Percentiles rank a stretch among this genome's conserved stretches.
phyloP scores from a whole-genome alignment of 2,888 invertebrate species.

The Pyrocoelia pectoralis region DNA sequence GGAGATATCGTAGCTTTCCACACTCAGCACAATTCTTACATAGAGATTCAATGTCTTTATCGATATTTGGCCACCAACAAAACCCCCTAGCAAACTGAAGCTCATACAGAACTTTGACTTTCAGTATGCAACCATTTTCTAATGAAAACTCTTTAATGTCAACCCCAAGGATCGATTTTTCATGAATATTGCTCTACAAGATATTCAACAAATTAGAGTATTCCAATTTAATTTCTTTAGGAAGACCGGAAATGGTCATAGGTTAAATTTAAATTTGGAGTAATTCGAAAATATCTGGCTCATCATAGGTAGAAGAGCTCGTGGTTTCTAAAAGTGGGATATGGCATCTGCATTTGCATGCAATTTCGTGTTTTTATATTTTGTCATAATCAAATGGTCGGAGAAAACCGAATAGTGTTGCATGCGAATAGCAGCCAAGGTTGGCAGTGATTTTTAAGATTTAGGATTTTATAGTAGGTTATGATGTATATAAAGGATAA shows the following conservation, averaged over 20 bases:
- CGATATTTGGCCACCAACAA: slow-evolving; percentile 11
- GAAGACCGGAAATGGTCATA: not conserved
- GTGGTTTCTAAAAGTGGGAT: not conserved
- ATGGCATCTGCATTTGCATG: slow-evolving; percentile 15
- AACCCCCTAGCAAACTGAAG: slow-evolving; percentile 7
- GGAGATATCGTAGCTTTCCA: no score
- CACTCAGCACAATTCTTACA: no score
- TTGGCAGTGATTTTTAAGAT: not conserved
- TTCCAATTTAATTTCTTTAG: not conserved
- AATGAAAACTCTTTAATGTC: not conserved
- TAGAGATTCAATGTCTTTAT: slow-evolving; percentile 5
- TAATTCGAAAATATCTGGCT: not conserved
- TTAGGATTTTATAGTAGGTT: slow-evolving; percentile 6
- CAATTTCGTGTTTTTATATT: not conserved
- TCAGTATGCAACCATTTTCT: slow-evolving; percentile 2
- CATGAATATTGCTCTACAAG: not conserved
- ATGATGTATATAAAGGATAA: slow-evolving; percentile 4
- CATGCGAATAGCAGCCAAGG: not conserved
- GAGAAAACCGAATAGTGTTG: slow-evolving; percentile 9
- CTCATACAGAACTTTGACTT: not conserved
- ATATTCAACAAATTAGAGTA: not conserved
- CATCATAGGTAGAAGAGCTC: not conserved
- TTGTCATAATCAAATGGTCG: slow-evolving; percentile 6
- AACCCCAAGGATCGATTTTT: not conserved
- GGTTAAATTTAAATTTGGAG: not conserved